Percentiles rank a stretch among this genome's conserved stretches.
phyloP scores from a whole-genome alignment of 2,888 invertebrate species.

The Brachycybe producta region DNA sequence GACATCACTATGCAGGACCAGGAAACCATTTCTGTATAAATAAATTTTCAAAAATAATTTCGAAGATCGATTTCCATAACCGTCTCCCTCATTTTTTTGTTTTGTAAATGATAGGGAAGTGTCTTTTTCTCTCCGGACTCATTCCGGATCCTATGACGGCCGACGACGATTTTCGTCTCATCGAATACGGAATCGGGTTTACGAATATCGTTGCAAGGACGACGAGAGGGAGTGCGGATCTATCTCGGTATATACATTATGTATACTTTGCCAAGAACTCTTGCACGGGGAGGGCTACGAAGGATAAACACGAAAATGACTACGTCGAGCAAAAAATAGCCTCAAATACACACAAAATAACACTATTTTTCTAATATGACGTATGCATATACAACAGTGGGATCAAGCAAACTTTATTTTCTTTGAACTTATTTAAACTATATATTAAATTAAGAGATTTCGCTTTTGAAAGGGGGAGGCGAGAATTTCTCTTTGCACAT shows the following conservation, averaged over 20 bases:
- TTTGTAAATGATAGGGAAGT: constrained; percentile 54
- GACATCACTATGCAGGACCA: constrained; percentile 96
- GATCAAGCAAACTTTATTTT: too few relatives aligned
- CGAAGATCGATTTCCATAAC: background rate
- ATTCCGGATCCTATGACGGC: constrained; percentile 92
- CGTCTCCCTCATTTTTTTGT: background rate
- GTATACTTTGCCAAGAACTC: constrained; percentile 32
- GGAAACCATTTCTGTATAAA: constrained; percentile 91
- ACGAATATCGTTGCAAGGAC: constrained; percentile 95
- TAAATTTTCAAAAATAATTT: background rate
- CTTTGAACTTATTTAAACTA: too few relatives aligned
- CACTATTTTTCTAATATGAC: too few relatives aligned
- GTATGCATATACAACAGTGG: too few relatives aligned
- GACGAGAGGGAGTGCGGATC: constrained; percentile 89
- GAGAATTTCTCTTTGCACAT: too few relatives aligned
- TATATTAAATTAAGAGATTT: too few relatives aligned
- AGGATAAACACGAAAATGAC: background rate
- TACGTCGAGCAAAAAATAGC: too few relatives aligned
- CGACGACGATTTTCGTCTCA: constrained; percentile 83
- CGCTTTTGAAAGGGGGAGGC: too few relatives aligned
- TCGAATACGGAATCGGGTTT: constrained; percentile 91
- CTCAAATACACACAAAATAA: too few relatives aligned
- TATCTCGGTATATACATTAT: constrained; percentile 87
- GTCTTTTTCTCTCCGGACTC: constrained; percentile 82
- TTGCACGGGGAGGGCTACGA: constrained; percentile 17